A percentile compares a stretch with the other conserved stretches of the same genome.
phyloP scores from a whole-genome alignment of 2,113 vertebrate genomes.

The Dicrurus megarhynchus region DNA sequence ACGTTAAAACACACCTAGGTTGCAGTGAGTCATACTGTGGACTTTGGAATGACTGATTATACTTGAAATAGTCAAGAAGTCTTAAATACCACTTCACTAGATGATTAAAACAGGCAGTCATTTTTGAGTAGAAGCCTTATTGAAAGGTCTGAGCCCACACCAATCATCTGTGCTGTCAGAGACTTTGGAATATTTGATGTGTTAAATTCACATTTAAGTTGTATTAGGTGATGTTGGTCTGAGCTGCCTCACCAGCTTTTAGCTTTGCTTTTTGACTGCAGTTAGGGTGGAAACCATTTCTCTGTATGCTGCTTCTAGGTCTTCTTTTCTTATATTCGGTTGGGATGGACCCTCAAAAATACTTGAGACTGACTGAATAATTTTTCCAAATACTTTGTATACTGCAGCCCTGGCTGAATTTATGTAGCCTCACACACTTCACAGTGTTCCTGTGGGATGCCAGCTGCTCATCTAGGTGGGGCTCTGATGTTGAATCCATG shows the following conservation, averaged over 20 bases:
- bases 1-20: conserved; percentile 35
- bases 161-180: background rate
- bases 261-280: background rate
- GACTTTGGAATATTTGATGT: background rate
- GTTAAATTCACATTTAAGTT: background rate
- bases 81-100: background rate
- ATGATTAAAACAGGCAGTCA: background rate
- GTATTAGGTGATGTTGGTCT: background rate
- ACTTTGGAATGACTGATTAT: conserved; percentile 24
- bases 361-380: background rate
- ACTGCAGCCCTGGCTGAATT: background rate
- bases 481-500: background rate
- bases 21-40: conserved; percentile 32
- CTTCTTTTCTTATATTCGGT: background rate
- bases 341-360: background rate
- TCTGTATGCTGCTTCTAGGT: background rate
- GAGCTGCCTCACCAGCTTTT: background rate
- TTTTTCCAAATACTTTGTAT: background rate
- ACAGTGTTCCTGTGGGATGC: background rate
- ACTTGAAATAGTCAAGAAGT: background rate
- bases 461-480: background rate
- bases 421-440: background rate
- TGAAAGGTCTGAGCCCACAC: background rate
- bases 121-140: background rate
- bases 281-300: background rate